These are phyloP conservation scores for Eupleurogrammus muticus DNA, from an alignment of 2,797 vertebrate species.

Conservation along the genomic window DNA sequence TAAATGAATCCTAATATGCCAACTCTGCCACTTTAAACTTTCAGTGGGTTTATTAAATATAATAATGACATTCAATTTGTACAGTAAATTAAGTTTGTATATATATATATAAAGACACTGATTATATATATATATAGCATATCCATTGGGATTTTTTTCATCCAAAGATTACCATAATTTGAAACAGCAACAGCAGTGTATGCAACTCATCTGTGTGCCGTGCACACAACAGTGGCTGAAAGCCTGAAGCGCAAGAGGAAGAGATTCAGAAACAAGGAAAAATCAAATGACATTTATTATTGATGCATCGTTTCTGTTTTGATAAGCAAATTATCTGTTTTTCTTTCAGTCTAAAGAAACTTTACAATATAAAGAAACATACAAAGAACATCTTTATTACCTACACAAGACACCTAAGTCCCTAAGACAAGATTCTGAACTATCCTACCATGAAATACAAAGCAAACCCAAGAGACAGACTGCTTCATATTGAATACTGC, in stretches of 20 bases:
- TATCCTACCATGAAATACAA: constrained; percentile 90
- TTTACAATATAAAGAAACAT: constrained; percentile 89
- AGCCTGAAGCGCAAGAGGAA: constrained; percentile 52
- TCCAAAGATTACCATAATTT: not conserved
- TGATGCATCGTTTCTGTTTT: constrained; percentile 87
- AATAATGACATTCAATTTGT: not conserved
- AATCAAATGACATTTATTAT: constrained; percentile 95
- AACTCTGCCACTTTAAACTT: not conserved
- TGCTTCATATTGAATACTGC: constrained; percentile 91
- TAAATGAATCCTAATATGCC: not conserved
- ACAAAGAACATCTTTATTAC: constrained; percentile 89
- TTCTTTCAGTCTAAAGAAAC: constrained; percentile 88
- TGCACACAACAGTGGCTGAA: not conserved
- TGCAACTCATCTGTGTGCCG: not conserved
- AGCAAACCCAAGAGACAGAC: constrained; percentile 88
- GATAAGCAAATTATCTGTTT: constrained; percentile 87
- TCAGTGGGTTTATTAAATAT: not conserved
- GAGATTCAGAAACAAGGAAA: constrained; percentile 79
- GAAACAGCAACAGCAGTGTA: not conserved
- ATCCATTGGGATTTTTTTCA: not conserved
- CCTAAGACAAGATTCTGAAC: constrained; percentile 88
- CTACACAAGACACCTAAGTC: constrained; percentile 90
- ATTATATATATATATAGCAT: not conserved
- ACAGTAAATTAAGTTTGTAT: too few species aligned
- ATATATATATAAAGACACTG: not conserved